Base-by-base conservation (phyloP, 2,797 vertebrate genomes). In the Manis pentadactyla region DNA sequence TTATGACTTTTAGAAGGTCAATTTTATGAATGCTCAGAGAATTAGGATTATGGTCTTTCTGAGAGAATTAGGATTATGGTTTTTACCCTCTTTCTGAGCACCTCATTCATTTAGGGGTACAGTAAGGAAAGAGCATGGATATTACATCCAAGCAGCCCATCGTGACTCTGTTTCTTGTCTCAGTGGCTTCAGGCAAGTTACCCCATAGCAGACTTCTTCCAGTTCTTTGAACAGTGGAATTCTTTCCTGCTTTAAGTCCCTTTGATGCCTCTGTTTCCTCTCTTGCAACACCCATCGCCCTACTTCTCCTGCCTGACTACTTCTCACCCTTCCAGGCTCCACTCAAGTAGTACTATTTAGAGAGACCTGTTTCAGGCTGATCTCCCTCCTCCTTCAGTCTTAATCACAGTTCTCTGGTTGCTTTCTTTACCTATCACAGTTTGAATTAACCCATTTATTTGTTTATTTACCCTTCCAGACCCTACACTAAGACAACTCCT, bases 381-480 rank as follows among this genome's bases (percentile, higher is more conserved):
- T 21, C 27, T 17, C 12, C 21, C 61, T 19, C 14, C 29, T 59
- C 21, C 27, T 61, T 68, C 29, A 42, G 11, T 59, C 7, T 61
- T 39, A 46, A 25, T 49, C 27, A 34, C 19, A 25, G 51, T 5
- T 79, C n/a, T 71, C 11, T 53, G 12, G 17, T 34, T 42, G 21
- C 34, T 71, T 74, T 19, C 37, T 39, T 66, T 5, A 66, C 78
- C 18, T 19, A 25, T 53, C 63, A 64, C 12, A 25, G 66, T 82
- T 59, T 92, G 31, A 92, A 86, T 53, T 25, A 51, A 46, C 7
- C 9, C 66, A 29, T 74, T 74, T 73, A 39, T 79, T n/a, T 74
- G 17, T 74, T 81, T 75, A 49, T 63, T 79, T 63, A 64, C 14
- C 46, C 19, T 15, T 1, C 5, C 4, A 4, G 8, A 13, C 7